A percentile compares a stretch with the other conserved stretches of the same genome.
Evolutionary conservation across 2,888 invertebrate species (phyloP).

Genomic region (Tachina grossa): DNA sequence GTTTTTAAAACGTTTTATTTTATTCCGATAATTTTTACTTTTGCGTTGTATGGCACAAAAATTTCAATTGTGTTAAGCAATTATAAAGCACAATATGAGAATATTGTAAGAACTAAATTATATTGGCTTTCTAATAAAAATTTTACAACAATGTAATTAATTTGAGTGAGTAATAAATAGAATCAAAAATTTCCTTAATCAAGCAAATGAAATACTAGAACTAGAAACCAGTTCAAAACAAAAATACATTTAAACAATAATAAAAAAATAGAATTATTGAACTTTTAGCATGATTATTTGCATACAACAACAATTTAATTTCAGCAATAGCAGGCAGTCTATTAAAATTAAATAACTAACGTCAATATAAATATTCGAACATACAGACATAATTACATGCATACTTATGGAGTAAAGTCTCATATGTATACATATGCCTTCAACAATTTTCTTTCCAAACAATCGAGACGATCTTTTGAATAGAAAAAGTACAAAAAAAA

Average conservation of each 20-base stretch:
- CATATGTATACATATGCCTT: constrained; percentile 12
- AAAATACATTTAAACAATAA: constrained; percentile 19
- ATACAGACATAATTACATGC: no score
- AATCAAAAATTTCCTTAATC: constrained; percentile 25
- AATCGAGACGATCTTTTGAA: constrained; percentile 25
- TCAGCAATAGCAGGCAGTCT: constrained; percentile 74
- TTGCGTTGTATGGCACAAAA: no score
- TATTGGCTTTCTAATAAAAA: background rate
- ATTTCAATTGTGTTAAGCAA: no score
- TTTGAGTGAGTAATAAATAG: constrained; percentile 10
- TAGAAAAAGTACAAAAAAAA: background rate
- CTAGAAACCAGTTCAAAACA: background rate
- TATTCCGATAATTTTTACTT: no score
- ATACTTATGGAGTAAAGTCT: constrained; percentile 25
- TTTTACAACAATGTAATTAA: constrained; percentile 16
- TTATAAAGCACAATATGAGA: no score
- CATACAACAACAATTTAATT: constrained; percentile 68
- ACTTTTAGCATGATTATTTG: constrained; percentile 53
- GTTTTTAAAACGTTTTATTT: no score
- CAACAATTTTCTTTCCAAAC: constrained; percentile 34
- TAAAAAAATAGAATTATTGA: constrained; percentile 46
- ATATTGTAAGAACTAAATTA: no score
- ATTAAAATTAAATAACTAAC: constrained; percentile 79
- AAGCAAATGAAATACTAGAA: constrained; percentile 23
- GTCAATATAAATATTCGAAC: constrained; percentile 71